Percentiles rank a stretch among this genome's conserved stretches.
Conservation (phyloP, 2,113 vertebrate genomes). For the Siphamia tubifer region DNA sequence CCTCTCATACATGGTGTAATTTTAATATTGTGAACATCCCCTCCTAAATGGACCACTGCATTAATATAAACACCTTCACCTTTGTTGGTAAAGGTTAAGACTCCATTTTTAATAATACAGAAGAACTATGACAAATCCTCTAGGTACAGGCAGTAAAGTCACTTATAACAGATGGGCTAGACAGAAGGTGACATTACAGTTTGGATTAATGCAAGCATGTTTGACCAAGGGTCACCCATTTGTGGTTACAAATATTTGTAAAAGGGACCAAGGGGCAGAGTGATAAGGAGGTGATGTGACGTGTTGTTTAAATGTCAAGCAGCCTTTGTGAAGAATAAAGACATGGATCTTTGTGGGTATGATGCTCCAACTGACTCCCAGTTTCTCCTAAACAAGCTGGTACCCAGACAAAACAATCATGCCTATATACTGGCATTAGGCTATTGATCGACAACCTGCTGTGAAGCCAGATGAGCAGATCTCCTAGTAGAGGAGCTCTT, state of each 20-base stretch:
- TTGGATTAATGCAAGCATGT: neutral
- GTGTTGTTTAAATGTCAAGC: neutral
- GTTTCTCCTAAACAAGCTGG: neutral
- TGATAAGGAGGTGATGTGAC: conserved; percentile 51
- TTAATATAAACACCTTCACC: neutral
- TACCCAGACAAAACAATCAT: neutral
- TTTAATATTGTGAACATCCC: neutral
- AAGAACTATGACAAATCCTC: neutral
- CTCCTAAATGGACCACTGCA: no score
- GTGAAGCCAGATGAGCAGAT: neutral
- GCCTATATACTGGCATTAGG: neutral
- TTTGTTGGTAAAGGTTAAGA: no score
- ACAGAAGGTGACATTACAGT: neutral
- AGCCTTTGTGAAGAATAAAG: conserved; percentile 5
- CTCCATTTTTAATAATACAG: neutral
- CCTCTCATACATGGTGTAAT: no score
- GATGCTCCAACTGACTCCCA: neutral
- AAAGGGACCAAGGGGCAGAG: conserved; percentile 15
- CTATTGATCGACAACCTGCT: neutral
- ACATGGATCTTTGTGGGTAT: neutral
- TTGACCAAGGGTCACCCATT: conserved; percentile 11
- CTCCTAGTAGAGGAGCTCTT: neutral
- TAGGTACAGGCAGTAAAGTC: neutral
- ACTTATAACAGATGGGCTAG: neutral
- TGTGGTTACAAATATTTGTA: conserved; percentile 45